phyloP scores from a whole-genome alignment of 2,888 invertebrate genomes.

The Leptinotarsa juncta region DNA sequence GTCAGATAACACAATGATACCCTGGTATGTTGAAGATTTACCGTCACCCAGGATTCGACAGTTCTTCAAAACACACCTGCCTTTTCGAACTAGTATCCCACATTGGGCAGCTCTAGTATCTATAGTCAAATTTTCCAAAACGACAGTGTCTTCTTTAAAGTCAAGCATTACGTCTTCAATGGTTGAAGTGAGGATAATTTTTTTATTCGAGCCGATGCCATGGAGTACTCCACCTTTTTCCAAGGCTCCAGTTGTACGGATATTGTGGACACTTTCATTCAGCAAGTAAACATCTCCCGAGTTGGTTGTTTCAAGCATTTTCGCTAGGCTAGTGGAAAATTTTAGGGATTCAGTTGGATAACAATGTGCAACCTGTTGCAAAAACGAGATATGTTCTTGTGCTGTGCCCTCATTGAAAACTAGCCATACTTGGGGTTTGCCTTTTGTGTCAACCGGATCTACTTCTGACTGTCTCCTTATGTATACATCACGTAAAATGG shows the following conservation, averaged over 20 bases:
- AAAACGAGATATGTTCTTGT: slow-evolving; percentile 65
- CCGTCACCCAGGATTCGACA: slow-evolving; percentile 69
- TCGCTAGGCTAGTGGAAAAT: slow-evolving; percentile 62
- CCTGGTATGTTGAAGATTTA: slow-evolving; percentile 68
- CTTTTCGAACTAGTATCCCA: slow-evolving; percentile 64
- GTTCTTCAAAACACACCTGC: slow-evolving; percentile 63
- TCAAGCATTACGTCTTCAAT: slow-evolving; percentile 69
- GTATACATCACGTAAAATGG: slow-evolving; percentile 69
- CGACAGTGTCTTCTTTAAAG: slow-evolving; percentile 67
- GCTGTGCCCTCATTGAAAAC: slow-evolving; percentile 67
- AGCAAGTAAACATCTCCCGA: slow-evolving; percentile 67
- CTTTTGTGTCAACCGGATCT: slow-evolving; percentile 33
- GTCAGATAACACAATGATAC: slow-evolving; percentile 68
- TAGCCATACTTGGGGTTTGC: slow-evolving; percentile 60
- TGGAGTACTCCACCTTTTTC: slow-evolving; percentile 66
- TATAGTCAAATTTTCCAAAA: slow-evolving; percentile 69
- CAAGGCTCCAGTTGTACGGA: slow-evolving; percentile 68
- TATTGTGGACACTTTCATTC: slow-evolving; percentile 67
- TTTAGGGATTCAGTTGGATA: slow-evolving; percentile 64
- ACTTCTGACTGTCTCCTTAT: slow-evolving; percentile 53
- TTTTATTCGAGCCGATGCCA: slow-evolving; percentile 54
- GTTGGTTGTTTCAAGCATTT: slow-evolving; percentile 64
- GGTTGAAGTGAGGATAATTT: slow-evolving; percentile 62
- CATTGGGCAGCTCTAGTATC: slow-evolving; percentile 68
- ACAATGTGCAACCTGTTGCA: slow-evolving; percentile 64